Percentiles rank a stretch among this genome's conserved stretches.
Conservation (phyloP, 2,113 vertebrate genomes). For the Uropsilus gracilis region DNA sequence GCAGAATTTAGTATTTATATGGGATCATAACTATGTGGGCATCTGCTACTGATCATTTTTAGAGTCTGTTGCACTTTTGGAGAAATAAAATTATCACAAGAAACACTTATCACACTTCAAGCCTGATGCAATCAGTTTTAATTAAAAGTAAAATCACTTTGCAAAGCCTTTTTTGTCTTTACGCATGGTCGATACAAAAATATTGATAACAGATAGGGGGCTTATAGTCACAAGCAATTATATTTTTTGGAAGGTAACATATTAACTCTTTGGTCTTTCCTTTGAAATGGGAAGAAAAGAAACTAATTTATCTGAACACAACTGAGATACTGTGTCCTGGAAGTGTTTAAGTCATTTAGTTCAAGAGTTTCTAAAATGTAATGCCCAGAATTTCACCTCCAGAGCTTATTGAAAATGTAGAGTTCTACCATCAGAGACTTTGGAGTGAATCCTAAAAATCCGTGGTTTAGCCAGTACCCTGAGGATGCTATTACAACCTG, state of each 20-base stretch:
- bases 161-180: background rate
- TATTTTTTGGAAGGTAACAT: slow-evolving; percentile 34
- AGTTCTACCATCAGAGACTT: background rate
- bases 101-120: background rate
- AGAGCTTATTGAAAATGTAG: background rate
- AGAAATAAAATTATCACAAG: background rate
- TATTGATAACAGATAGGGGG: background rate
- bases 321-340: background rate
- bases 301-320: background rate
- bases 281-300: background rate
- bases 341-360: background rate
- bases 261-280: background rate
- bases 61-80: background rate
- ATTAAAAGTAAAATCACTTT: background rate
- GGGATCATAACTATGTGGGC: background rate
- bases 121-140: background rate
- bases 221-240: background rate
- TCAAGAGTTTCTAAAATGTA: background rate
- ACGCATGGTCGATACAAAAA: background rate
- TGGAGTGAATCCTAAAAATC: background rate
- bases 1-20: slow-evolving; percentile 31
- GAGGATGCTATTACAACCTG: background rate
- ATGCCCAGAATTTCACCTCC: background rate
- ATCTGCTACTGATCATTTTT: slow-evolving; percentile 32
- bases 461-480: background rate